These are phyloP conservation scores for Nomada goodeniana DNA, from an alignment of 2,888 invertebrate species.

Conservation along the genomic window DNA sequence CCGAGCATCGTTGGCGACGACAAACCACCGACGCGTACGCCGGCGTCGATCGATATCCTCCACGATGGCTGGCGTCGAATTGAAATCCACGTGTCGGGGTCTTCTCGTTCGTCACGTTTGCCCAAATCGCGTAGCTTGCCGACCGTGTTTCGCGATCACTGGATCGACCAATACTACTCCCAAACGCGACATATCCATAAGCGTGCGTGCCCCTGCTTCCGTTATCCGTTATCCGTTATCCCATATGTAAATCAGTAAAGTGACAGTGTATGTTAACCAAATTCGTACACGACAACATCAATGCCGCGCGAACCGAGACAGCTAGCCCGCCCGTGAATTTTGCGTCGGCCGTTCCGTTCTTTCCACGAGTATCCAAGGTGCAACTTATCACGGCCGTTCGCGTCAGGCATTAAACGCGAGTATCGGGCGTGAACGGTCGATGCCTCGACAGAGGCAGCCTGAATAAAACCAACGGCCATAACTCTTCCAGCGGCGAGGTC, in stretches of 20 bases:
- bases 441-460: slow-evolving; percentile 67
- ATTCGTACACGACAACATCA: too few relatives aligned
- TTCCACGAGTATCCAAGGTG: slow-evolving; percentile 7
- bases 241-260: slow-evolving; percentile 4
- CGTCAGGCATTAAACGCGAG: too few relatives aligned
- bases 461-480: slow-evolving; percentile 77
- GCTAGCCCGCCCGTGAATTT: neutral
- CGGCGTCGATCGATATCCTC: slow-evolving; percentile 7
- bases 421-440: slow-evolving; percentile 49
- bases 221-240: too few relatives aligned
- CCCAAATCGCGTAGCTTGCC: neutral
- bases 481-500: slow-evolving; percentile 75
- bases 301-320: neutral
- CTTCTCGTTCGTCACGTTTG: neutral
- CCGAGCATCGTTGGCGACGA: slow-evolving; percentile 40
- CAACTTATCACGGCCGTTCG: slow-evolving; percentile 13
- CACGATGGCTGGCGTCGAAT: neutral
- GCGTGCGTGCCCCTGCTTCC: neutral
- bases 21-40: slow-evolving; percentile 40
- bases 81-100: neutral
- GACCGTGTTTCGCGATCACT: neutral
- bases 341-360: neutral
- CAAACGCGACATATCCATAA: neutral
- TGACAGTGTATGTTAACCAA: neutral
- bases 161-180: neutral